Evolutionary conservation across 2,888 invertebrate genomes (phyloP).

Genomic region (Hirtodrosophila duncani): DNA sequence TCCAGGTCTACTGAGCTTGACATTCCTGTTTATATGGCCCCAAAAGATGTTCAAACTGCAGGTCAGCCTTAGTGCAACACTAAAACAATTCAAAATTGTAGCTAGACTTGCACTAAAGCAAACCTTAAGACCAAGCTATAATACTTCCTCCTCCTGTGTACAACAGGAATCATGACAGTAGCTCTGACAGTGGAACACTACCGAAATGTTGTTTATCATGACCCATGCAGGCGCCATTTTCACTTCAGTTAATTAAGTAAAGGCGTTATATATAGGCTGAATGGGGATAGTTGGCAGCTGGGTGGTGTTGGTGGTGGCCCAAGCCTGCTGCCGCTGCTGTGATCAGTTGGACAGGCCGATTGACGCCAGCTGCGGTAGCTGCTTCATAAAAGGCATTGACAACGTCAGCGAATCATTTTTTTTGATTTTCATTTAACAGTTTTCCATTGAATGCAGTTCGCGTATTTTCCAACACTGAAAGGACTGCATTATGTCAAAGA

Average conservation of each 20-base stretch:
- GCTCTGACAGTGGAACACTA: too few relatives aligned
- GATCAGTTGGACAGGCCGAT: slow-evolving; percentile 53
- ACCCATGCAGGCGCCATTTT: slow-evolving; percentile 61
- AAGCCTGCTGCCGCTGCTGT: slow-evolving; percentile 18
- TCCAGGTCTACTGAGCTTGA: too few relatives aligned
- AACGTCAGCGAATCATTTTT: slow-evolving; percentile 58
- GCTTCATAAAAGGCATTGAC: slow-evolving; percentile 24
- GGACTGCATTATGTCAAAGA: slow-evolving; percentile 52
- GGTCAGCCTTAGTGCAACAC: too few relatives aligned
- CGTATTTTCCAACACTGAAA: slow-evolving; percentile 64
- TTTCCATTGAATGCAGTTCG: slow-evolving; percentile 62
- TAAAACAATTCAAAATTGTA: too few relatives aligned
- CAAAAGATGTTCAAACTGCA: too few relatives aligned
- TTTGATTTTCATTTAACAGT: slow-evolving; percentile 70
- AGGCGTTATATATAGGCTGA: slow-evolving; percentile 34
- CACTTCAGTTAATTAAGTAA: slow-evolving; percentile 71
- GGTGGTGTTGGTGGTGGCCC: neutral
- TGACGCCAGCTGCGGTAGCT: neutral
- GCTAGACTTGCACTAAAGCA: too few relatives aligned
- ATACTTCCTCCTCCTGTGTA: too few relatives aligned
- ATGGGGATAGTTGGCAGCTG: neutral
- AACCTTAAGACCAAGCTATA: too few relatives aligned
- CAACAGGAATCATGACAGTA: slow-evolving; percentile 12
- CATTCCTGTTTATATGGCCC: too few relatives aligned
- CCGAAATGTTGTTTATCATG: slow-evolving; percentile 62